phyloP scores from a whole-genome alignment of 2,113 vertebrate species.

The Psettodes erumei region DNA sequence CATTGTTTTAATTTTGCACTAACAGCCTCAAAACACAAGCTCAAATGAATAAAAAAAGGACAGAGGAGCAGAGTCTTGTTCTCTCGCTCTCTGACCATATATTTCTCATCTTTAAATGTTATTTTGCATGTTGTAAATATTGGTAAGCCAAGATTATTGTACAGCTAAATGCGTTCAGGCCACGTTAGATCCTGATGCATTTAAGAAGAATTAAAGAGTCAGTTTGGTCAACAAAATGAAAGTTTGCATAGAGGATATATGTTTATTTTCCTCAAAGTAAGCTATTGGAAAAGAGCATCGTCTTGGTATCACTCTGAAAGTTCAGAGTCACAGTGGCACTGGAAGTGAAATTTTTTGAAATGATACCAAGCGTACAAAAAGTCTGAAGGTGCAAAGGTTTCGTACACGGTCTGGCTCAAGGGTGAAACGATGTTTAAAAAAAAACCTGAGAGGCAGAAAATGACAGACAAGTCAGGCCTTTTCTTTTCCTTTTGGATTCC shows the following conservation, averaged over 20 bases:
- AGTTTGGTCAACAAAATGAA: background rate
- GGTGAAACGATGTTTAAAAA: conserved; percentile 5
- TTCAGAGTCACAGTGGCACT: background rate
- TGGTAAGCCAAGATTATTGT: background rate
- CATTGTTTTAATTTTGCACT: background rate
- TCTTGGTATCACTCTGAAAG: background rate
- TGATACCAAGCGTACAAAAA: background rate
- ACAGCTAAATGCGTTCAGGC: background rate
- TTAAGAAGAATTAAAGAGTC: background rate
- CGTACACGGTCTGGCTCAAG: conserved; percentile 1
- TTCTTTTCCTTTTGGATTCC: conserved; percentile 48
- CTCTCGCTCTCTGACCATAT: background rate
- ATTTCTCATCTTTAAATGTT: background rate
- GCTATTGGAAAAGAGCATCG: too few relatives aligned
- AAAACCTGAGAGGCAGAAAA: conserved; percentile 36
- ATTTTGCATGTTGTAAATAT: background rate
- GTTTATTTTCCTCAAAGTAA: background rate
- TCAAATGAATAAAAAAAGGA: background rate
- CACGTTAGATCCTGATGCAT: background rate
- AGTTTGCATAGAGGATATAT: background rate
- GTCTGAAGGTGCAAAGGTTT: conserved; percentile 18
- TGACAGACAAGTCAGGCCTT: conserved; percentile 45
- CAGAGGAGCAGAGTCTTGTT: too few relatives aligned
- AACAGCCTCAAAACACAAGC: background rate
- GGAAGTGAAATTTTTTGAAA: background rate